Percentiles rank a stretch among this genome's conserved stretches.
Evolutionary conservation across 2,888 invertebrate genomes (phyloP).

Genomic region (Lepas anatifera): DNA sequence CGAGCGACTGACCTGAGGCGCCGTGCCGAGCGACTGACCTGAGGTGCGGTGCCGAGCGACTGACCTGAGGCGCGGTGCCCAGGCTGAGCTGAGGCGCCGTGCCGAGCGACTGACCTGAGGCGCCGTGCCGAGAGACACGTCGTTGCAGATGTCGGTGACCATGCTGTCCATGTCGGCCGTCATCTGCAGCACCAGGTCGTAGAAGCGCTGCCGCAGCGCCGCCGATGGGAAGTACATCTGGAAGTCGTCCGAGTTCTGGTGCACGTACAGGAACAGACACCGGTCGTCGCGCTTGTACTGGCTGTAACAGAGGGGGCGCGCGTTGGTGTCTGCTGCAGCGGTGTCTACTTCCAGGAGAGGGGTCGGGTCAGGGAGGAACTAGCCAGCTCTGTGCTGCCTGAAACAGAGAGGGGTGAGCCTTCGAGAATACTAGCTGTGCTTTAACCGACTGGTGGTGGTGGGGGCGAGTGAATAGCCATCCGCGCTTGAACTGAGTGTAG

Average conservation of each 20-base stretch:
- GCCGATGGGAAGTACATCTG: slow-evolving; percentile 94
- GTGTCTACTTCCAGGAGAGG: no score
- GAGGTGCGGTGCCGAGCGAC: no score
- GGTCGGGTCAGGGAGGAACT: no score
- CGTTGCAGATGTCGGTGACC: slow-evolving; percentile 60
- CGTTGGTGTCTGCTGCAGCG: no score
- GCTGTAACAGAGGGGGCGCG: slow-evolving; percentile 39
- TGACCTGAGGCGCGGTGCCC: background rate
- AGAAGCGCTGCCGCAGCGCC: slow-evolving; percentile 66
- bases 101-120: background rate
- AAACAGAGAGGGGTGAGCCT: no score
- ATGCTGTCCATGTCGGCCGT: slow-evolving; percentile 74
- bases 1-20: no score
- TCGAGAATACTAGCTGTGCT: no score
- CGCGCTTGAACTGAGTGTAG: no score
- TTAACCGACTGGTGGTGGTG: no score
- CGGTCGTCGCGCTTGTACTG: slow-evolving; percentile 91
- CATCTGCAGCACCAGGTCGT: slow-evolving; percentile 71
- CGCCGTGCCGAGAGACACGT: slow-evolving; percentile 39
- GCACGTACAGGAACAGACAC: slow-evolving; percentile 91
- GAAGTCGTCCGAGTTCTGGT: slow-evolving; percentile 96
- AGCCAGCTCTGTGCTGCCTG: no score
- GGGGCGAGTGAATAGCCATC: no score
- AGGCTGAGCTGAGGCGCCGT: background rate
- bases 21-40: no score